Evolutionary conservation across 64 coral and sea anemone genomes (phyloP), one percentile per base, ranked within the genome.

Genomic region (Cladopsammia gracilis): DNA sequence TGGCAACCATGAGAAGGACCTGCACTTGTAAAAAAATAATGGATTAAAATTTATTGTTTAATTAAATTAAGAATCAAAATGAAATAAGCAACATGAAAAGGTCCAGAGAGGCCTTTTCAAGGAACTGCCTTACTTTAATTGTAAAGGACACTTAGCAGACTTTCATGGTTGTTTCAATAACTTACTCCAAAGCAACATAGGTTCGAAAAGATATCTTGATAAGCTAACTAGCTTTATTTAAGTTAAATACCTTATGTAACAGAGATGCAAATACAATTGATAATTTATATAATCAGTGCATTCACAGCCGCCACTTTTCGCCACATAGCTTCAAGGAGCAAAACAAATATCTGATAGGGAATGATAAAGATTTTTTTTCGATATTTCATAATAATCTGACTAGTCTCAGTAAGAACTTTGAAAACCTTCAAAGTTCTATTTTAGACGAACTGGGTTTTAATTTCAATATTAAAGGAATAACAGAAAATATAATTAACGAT

Each of bases 331-430:
- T 34, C 34, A 34, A 34, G 34, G 34, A 1, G 34, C 34, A 34
- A 34, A 34, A 34, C 34, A 34, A 34, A 34, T 34, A 34, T 34
- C 34, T 34, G 34, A 34, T 34, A 34, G 34, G 34, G 34, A 34
- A 2, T 34, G 34, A 34, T 34, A 34, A 34, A 34, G 34, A 34
- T 34, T 34, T 2, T 34, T 34, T 34, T 34, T 34, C 34, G 34
- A 86, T 86, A 68, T 86, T 86, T 49, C 82, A 86, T 86, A 70
- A 70, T 70, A 70, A 84, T 59, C 18, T 70, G 24, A 66, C 10
- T 51, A 80, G 77, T 80, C 58, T 82, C 16, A 58, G 15, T 42
- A 34, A 16, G 64, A 60, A 83, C 45, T 25, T 85, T 43, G 59
- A 65, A 12, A 61, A 82, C 22, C 54, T 82, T 13, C 80, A 84